Percentiles rank a stretch among this genome's conserved stretches.
phyloP scores from a whole-genome alignment of 2,797 vertebrate species.

The Vireo griseus region DNA sequence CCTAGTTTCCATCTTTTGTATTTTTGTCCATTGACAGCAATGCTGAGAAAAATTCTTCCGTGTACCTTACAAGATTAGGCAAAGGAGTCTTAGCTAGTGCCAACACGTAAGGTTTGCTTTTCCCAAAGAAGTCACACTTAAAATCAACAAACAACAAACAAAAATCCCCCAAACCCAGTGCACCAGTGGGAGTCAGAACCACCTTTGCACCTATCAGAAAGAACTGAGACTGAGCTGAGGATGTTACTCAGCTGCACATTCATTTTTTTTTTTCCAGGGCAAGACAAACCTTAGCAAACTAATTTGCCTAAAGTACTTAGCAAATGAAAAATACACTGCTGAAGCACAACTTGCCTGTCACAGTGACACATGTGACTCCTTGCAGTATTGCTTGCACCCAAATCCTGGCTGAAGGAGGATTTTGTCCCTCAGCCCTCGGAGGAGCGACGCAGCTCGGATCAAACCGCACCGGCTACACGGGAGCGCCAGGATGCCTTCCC shows the following conservation, averaged over 20 bases:
- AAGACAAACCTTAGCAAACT: not conserved
- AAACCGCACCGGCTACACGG: not conserved
- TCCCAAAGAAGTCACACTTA: not conserved
- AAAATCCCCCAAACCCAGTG: not conserved
- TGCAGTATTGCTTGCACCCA: not conserved
- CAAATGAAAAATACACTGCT: not conserved
- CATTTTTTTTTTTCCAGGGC: not conserved
- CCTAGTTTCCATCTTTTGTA: not conserved
- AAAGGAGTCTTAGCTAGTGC: not conserved
- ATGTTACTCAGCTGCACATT: rapidly evolving
- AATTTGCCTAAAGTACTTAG: not conserved
- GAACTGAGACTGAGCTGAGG: not conserved
- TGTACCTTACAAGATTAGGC: not conserved
- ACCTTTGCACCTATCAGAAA: not conserved
- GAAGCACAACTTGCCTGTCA: not conserved
- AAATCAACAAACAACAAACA: not conserved
- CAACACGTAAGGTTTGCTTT: not conserved
- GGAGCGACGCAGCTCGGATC: not conserved
- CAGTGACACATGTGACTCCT: not conserved
- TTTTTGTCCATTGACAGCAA: not conserved
- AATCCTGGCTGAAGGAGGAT: not conserved
- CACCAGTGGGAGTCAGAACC: not conserved
- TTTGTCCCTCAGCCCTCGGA: not conserved
- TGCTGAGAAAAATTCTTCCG: not conserved
- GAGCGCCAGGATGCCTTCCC: not conserved